phyloP scores from a whole-genome alignment of 2,797 vertebrate genomes.

The Muraenolepis orangiensis region DNA sequence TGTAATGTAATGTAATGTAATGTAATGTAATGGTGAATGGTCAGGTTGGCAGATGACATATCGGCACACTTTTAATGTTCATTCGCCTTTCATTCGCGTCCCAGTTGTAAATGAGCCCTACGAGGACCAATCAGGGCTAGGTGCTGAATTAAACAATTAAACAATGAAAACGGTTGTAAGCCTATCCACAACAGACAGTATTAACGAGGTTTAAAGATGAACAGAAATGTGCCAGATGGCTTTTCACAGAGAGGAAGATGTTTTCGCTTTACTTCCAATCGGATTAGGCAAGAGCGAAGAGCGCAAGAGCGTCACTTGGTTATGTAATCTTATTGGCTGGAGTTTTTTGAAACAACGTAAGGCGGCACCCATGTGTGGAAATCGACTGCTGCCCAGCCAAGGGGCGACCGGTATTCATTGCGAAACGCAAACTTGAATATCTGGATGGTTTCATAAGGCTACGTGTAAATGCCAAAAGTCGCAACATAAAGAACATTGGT shows the following conservation, averaged over 20 bases:
- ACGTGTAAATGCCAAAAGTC: background rate
- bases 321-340: background rate
- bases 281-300: background rate
- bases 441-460: background rate
- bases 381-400: background rate
- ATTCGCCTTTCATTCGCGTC: background rate
- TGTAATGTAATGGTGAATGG: background rate
- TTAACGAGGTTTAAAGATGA: background rate
- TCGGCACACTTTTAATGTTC: background rate
- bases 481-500: background rate
- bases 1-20: no score
- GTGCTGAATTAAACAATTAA: background rate
- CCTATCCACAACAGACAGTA: background rate
- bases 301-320: background rate
- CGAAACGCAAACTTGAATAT: background rate
- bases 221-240: background rate
- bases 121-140: background rate
- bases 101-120: background rate
- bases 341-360: background rate
- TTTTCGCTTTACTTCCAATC: background rate
- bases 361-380: background rate
- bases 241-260: background rate
- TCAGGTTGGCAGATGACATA: background rate
- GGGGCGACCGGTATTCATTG: background rate
- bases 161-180: background rate